These are phyloP conservation scores for Lycaena phlaeas DNA, from an alignment of 2,888 invertebrate species.

Conservation along the genomic window DNA sequence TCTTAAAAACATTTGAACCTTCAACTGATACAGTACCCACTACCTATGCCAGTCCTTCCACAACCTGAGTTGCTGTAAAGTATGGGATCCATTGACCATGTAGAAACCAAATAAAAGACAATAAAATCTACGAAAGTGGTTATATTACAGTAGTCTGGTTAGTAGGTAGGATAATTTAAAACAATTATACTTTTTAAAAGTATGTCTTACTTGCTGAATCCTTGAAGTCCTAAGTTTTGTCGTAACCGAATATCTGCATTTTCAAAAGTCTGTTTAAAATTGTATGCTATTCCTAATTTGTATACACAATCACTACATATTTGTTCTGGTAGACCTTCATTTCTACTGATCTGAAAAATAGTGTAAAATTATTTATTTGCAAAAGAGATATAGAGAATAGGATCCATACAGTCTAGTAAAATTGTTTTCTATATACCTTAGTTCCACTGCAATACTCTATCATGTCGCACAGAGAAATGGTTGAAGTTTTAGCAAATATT, in stretches of 20 bases:
- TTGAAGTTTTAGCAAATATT: slow-evolving; percentile 74
- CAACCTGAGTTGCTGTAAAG: no score
- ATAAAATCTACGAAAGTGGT: no score
- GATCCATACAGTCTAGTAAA: not conserved
- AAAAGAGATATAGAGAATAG: not conserved
- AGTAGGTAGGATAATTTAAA: no score
- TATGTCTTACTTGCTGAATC: slow-evolving; percentile 44
- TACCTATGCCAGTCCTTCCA: no score
- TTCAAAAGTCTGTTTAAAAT: slow-evolving; percentile 76
- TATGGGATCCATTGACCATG: no score
- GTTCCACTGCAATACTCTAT: slow-evolving; percentile 74
- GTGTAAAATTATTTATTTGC: not conserved
- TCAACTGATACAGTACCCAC: no score
- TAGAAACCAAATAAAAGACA: no score
- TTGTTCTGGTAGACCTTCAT: slow-evolving; percentile 74
- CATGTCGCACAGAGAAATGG: slow-evolving; percentile 74
- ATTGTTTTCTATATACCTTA: no score
- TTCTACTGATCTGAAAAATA: slow-evolving; percentile 56
- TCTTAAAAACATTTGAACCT: no score
- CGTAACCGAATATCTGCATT: slow-evolving; percentile 72
- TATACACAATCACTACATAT: slow-evolving; percentile 77
- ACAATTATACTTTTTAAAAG: no score
- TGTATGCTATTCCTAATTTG: slow-evolving; percentile 74
- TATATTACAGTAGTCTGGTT: no score
- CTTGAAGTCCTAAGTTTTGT: slow-evolving; percentile 68